phyloP scores from a whole-genome alignment of 2,888 invertebrate species.

The Physocephala rufipes region DNA sequence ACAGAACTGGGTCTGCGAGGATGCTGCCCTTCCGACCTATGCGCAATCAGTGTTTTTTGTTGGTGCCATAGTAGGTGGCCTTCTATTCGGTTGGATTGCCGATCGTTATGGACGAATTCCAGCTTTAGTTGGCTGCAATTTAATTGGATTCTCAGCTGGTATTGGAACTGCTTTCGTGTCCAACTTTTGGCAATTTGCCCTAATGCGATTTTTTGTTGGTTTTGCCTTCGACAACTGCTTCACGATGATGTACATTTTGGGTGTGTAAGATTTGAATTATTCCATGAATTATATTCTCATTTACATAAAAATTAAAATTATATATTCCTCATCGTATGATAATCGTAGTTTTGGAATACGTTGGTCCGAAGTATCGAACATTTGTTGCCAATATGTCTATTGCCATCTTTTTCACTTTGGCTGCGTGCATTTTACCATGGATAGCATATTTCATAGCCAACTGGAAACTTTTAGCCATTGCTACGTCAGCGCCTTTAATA shows the following conservation, averaged over 20 bases:
- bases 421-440: conserved; percentile 84
- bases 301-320: background rate
- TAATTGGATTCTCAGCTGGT: conserved; percentile 76
- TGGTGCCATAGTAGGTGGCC: conserved; percentile 86
- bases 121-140: conserved; percentile 79
- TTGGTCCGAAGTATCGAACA: conserved; percentile 89
- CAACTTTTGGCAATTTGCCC: conserved; percentile 80
- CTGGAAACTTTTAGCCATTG: conserved; percentile 81
- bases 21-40: conserved; percentile 78
- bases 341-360: conserved; percentile 81
- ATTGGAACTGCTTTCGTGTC: conserved; percentile 78
- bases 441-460: conserved; percentile 81
- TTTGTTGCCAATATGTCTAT: conserved; percentile 93
- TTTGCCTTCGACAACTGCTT: conserved; percentile 91
- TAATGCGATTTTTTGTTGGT: conserved; percentile 85
- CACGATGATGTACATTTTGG: conserved; percentile 92
- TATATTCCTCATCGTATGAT: conserved; percentile 35
- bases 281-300: background rate
- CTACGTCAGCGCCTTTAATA: conserved; percentile 80
- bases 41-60: conserved; percentile 89
- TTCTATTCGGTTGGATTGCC: conserved; percentile 87
- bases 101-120: conserved; percentile 87
- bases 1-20: conserved; percentile 88
- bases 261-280: conserved; percentile 67
- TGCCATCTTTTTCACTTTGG: conserved; percentile 85